A percentile compares a stretch with the other conserved stretches of the same genome.
Conservation (phyloP, 2,113 vertebrate genomes). For the Dermatemys mawii region DNA sequence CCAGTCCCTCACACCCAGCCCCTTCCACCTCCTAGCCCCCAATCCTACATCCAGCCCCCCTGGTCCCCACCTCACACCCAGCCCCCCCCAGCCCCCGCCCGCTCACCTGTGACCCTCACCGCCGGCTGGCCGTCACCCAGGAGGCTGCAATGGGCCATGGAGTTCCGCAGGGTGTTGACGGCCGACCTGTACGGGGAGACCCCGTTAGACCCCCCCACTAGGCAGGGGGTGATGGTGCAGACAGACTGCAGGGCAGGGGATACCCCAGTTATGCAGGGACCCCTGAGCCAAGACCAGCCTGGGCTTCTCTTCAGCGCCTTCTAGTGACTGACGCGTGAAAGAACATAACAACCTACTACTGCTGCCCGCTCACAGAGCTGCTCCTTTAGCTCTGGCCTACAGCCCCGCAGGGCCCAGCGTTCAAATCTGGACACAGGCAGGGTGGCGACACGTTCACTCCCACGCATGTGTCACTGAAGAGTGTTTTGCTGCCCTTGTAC, state of each 20-base stretch:
- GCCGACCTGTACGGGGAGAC: slow-evolving; percentile 37
- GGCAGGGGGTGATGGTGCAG: background rate
- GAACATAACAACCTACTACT: background rate
- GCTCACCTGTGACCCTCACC: background rate
- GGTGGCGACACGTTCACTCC: background rate
- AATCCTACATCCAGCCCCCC: too few species aligned
- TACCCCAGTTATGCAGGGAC: background rate
- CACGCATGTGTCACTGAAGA: too few species aligned
- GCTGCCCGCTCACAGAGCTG: background rate
- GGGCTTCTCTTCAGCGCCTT: background rate
- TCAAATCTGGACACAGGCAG: background rate
- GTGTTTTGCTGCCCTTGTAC: too few species aligned
- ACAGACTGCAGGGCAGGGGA: background rate
- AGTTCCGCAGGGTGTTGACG: slow-evolving; percentile 57
- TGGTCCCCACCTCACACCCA: accelerated
- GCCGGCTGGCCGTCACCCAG: background rate
- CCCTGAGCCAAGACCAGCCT: too few species aligned
- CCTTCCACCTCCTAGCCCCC: background rate
- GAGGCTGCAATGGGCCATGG: slow-evolving; percentile 6
- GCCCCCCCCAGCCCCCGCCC: accelerated
- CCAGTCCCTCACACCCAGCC: too few species aligned
- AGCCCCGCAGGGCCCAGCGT: background rate
- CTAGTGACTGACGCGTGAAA: background rate
- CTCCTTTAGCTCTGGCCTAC: background rate
- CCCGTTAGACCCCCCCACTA: background rate